Evolutionary conservation across 1,140 invertebrate species (phyloP).

Genomic region (Vanessa tameamea): DNA sequence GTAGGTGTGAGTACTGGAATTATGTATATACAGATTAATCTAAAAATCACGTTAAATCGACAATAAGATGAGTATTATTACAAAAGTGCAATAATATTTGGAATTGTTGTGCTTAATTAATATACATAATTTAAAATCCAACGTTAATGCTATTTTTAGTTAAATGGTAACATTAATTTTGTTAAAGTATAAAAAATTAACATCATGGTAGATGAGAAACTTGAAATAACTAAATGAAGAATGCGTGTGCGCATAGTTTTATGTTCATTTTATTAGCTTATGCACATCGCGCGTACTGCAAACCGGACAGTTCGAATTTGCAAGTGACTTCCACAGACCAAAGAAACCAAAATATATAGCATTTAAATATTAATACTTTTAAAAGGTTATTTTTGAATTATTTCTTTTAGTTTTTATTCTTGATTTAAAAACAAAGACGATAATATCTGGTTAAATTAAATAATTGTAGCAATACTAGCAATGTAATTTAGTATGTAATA

Average conservation of each 20-base stretch:
- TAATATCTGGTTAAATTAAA: too few relatives aligned
- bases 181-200: background rate
- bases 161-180: background rate
- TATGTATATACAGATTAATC: slow-evolving; percentile 1
- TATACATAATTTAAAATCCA: too few relatives aligned
- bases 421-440: too few relatives aligned
- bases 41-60: background rate
- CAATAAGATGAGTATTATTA: background rate
- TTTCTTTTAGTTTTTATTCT: background rate
- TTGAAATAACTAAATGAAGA: slow-evolving; percentile 19
- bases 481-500: too few relatives aligned
- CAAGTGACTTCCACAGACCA: slow-evolving; percentile 27
- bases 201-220: background rate
- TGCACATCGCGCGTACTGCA: slow-evolving; percentile 29
- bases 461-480: too few relatives aligned
- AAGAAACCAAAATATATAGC: slow-evolving; percentile 6
- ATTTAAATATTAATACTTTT: background rate
- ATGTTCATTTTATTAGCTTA: slow-evolving; percentile 33
- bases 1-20: slow-evolving; percentile 24
- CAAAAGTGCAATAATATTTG: background rate
- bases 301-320: slow-evolving; percentile 29
- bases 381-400: too few relatives aligned
- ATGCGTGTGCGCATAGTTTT: slow-evolving; percentile 29
- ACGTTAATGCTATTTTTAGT: background rate
- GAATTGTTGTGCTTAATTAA: background rate